These are phyloP conservation scores for Diacarnus erythraeanus DNA, from an alignment of 37 sponge, comb jelly and placozoan species.

Conservation along the genomic window DNA sequence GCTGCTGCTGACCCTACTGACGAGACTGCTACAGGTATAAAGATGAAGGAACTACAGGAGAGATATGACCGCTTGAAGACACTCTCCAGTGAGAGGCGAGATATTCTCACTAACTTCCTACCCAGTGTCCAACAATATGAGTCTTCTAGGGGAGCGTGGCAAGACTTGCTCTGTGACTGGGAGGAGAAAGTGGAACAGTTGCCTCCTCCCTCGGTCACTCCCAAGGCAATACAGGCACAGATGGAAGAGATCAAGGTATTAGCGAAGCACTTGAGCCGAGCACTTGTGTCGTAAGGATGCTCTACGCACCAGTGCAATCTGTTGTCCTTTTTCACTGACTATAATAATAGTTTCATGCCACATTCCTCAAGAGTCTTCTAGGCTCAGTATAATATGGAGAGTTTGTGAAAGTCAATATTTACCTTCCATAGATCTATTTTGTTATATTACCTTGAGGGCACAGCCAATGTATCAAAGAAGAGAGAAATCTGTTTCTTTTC, in stretches of 20 bases:
- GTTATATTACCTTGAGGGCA: too few relatives aligned
- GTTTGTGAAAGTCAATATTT: too few relatives aligned
- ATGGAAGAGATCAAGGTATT: conserved; percentile 42
- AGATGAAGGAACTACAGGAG: conserved; percentile 13
- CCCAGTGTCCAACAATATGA: conserved; percentile 53
- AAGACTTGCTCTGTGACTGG: conserved; percentile 24
- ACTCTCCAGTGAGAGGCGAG: conserved; percentile 5
- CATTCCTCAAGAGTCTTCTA: too few relatives aligned
- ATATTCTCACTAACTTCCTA: conserved; percentile 17
- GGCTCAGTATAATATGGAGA: too few relatives aligned
- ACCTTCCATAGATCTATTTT: too few relatives aligned
- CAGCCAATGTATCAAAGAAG: too few relatives aligned
- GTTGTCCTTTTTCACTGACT: too few relatives aligned
- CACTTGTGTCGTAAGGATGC: too few relatives aligned
- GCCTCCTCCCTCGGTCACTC: conserved; percentile 14
- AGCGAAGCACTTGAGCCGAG: too few relatives aligned
- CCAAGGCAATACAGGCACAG: conserved; percentile 20
- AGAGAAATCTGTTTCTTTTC: too few relatives aligned
- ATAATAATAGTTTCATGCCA: too few relatives aligned
- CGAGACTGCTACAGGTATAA: neutral
- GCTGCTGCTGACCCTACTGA: conserved; percentile 2
- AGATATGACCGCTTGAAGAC: conserved; percentile 21
- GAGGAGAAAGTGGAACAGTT: conserved; percentile 21
- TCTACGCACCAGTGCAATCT: too few relatives aligned
- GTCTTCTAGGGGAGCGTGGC: conserved; percentile 46